Conservation (phyloP, 2,888 invertebrate species). For the Steinernema carpocapsae region DNA sequence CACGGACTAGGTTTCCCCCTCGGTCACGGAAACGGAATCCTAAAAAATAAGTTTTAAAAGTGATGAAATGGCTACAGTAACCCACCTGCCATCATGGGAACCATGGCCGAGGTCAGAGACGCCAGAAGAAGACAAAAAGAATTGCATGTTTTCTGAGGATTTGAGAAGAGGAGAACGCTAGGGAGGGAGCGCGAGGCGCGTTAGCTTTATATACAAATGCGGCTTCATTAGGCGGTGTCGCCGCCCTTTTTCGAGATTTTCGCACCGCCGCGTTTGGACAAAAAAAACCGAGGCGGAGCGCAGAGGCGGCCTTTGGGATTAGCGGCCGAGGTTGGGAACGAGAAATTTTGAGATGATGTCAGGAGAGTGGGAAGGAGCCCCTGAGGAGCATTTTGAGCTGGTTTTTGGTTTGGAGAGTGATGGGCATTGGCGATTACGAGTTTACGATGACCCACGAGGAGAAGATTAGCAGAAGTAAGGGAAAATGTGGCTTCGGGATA, state of each 20-base stretch:
- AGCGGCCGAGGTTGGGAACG: too few species aligned
- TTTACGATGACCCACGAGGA: too few species aligned
- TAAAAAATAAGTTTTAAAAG: background rate
- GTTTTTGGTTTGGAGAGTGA: too few species aligned
- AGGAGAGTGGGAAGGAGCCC: too few species aligned
- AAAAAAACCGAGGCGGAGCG: background rate
- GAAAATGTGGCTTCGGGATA: too few species aligned
- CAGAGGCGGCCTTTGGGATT: too few species aligned
- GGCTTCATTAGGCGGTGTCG: constrained; percentile 1
- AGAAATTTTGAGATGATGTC: too few species aligned
- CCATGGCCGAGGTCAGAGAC: background rate
- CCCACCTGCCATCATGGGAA: constrained; percentile 26
- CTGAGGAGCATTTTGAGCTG: too few species aligned
- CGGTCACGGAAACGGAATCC: constrained; percentile 24
- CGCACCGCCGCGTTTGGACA: background rate
- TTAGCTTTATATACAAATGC: constrained; percentile 2
- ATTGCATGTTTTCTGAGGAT: background rate
- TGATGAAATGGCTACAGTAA: background rate
- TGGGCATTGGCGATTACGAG: too few species aligned
- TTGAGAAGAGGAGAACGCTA: background rate
- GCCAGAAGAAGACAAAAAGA: background rate
- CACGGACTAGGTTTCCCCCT: background rate
- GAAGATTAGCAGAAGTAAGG: too few species aligned
- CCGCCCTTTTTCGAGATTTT: constrained; percentile 3
- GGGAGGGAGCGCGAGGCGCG: background rate